Conservation (phyloP, 2,113 vertebrate genomes). For the Accipiter cooperii region DNA sequence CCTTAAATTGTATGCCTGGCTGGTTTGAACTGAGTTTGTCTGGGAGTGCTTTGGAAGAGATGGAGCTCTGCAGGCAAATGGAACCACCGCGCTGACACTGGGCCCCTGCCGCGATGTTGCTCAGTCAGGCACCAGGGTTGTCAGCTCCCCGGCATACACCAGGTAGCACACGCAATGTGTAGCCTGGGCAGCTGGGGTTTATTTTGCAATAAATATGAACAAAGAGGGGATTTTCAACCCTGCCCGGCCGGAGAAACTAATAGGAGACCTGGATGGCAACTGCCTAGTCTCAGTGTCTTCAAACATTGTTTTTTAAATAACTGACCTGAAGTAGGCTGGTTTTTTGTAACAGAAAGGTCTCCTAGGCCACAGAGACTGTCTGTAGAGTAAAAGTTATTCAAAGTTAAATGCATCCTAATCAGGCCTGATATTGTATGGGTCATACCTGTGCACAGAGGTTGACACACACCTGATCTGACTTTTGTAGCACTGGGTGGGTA, state of each 20-base stretch:
- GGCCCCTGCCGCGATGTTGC: rapidly evolving
- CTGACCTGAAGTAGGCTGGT: neutral
- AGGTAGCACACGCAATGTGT: neutral
- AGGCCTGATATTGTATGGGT: neutral
- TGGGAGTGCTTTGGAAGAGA: neutral
- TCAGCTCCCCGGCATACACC: neutral
- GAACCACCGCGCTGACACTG: rapidly evolving
- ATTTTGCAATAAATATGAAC: neutral
- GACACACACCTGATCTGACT: neutral
- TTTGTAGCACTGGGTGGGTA: neutral
- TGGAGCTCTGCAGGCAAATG: no score
- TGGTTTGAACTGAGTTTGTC: neutral
- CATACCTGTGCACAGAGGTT: neutral
- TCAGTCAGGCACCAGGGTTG: rapidly evolving
- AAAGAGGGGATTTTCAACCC: neutral
- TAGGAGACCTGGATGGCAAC: neutral
- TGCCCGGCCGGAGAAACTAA: neutral
- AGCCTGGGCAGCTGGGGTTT: neutral
- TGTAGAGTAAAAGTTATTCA: neutral
- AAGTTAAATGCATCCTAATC: neutral
- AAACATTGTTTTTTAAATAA: neutral
- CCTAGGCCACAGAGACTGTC: neutral
- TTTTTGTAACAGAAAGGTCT: neutral
- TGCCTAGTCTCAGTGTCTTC: neutral
- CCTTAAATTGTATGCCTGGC: neutral